Evolutionary conservation across 2,797 vertebrate genomes (phyloP).

Genomic region (Chaetodon trifasciatus): DNA sequence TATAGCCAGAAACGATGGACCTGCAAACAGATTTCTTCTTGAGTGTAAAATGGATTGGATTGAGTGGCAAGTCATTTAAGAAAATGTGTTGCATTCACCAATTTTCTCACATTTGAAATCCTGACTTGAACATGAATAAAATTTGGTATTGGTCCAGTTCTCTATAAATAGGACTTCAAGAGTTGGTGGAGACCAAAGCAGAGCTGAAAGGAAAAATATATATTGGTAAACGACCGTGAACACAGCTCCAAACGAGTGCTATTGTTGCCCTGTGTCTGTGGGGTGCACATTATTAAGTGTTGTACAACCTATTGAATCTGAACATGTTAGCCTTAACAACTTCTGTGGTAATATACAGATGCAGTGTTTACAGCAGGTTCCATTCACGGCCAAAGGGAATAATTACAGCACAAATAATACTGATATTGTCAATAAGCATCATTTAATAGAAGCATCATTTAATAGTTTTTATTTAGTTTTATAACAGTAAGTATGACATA

Average conservation of each 20-base stretch:
- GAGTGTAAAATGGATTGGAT: too few species aligned
- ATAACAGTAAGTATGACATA: not conserved
- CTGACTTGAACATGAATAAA: not conserved
- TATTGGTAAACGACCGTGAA: not conserved
- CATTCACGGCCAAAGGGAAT: not conserved
- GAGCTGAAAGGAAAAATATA: not conserved
- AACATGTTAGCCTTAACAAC: not conserved
- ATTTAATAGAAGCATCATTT: not conserved
- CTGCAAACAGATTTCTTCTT: not conserved
- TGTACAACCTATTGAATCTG: not conserved
- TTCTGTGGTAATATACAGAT: not conserved
- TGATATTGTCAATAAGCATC: not conserved
- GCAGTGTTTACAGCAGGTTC: not conserved
- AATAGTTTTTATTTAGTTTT: not conserved
- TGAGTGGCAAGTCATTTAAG: not conserved
- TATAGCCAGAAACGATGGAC: not conserved
- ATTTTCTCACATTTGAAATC: not conserved
- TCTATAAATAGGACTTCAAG: not conserved
- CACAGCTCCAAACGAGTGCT: not conserved
- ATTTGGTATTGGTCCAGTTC: not conserved
- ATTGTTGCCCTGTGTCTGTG: not conserved
- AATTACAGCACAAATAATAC: not conserved
- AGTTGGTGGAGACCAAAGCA: not conserved
- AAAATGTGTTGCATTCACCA: constrained; percentile 1
- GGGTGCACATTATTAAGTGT: not conserved